phyloP scores from a whole-genome alignment of 2,797 vertebrate species.

The Lemur catta region DNA sequence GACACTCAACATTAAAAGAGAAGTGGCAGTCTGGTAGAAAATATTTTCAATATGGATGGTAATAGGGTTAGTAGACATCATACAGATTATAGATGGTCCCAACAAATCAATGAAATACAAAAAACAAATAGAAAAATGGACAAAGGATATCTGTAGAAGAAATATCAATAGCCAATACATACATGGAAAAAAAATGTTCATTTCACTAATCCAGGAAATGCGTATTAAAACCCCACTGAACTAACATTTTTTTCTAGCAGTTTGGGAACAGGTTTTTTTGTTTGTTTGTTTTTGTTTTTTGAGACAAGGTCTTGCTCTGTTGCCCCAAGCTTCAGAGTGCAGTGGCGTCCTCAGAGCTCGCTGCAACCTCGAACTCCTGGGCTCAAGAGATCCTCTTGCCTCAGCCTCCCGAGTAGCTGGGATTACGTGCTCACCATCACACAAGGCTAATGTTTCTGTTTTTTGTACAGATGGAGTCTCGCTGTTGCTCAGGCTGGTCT shows the following conservation, averaged over 20 bases:
- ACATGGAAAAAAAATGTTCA: fast-evolving
- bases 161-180: not conserved
- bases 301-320: not conserved
- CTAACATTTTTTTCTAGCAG: not conserved
- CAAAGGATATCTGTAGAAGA: not conserved
- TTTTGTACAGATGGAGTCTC: not conserved
- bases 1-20: not conserved
- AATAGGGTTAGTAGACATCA: not conserved
- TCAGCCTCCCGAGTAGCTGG: not conserved
- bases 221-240: not conserved
- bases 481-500: not conserved
- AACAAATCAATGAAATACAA: not conserved
- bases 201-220: not conserved
- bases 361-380: not conserved
- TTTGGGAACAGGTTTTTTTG: not conserved
- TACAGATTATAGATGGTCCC: not conserved
- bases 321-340: too few species aligned
- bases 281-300: not conserved
- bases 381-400: not conserved
- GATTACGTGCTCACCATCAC: not conserved
- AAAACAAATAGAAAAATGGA: not conserved
- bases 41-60: not conserved
- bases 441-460: not conserved
- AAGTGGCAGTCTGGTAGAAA: not conserved
- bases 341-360: too few species aligned